Conservation (phyloP, 2,797 vertebrate species). For the Dromococcyx pavoninus region DNA sequence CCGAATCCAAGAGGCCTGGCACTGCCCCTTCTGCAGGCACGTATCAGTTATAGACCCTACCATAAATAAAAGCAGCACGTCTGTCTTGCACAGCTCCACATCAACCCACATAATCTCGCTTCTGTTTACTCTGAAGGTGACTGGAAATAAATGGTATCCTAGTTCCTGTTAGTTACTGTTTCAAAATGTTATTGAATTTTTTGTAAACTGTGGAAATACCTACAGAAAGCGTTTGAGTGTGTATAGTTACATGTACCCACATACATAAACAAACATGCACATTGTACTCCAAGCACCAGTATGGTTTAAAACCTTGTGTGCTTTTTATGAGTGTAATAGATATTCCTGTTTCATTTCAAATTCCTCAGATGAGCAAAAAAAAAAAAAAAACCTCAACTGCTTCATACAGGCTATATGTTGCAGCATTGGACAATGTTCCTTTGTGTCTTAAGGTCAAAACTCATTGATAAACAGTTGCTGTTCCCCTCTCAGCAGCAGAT, state of each 20-base stretch:
- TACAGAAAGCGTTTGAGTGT: rapidly evolving
- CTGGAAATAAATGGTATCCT: neutral
- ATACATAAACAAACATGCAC: neutral
- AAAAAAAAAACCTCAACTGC: neutral
- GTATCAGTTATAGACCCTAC: neutral
- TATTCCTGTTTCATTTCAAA: conserved; percentile 27
- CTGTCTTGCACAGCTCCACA: neutral
- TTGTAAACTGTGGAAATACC: neutral
- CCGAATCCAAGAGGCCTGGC: no score
- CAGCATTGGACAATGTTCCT: conserved; percentile 23
- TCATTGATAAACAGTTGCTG: neutral
- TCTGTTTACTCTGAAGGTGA: neutral
- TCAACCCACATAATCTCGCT: rapidly evolving
- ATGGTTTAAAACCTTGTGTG: neutral
- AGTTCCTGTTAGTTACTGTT: neutral
- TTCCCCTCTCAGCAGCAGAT: neutral
- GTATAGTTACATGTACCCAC: neutral
- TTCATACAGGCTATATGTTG: neutral
- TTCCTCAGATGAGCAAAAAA: neutral
- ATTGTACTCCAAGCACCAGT: neutral
- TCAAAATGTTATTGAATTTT: neutral
- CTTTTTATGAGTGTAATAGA: neutral
- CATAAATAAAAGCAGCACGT: rapidly evolving
- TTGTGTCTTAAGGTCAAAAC: neutral
- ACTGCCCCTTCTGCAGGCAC: neutral